Percentiles rank a stretch among this genome's conserved stretches.
Conservation (phyloP, 2,797 vertebrate species). For the Vireo griseus region DNA sequence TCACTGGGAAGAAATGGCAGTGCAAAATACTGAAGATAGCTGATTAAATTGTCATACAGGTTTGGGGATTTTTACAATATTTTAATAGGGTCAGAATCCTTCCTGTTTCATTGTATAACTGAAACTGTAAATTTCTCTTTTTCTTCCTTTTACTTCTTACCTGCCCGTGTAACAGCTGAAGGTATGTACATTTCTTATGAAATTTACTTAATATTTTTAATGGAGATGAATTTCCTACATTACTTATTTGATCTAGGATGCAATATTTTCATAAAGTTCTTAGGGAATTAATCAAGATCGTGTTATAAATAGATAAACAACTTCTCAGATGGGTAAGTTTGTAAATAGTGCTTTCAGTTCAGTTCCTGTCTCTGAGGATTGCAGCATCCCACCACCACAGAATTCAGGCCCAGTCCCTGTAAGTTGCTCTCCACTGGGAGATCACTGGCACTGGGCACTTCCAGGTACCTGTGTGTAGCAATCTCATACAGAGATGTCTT, state of each 20-base stretch:
- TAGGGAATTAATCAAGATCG: background rate
- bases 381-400: background rate
- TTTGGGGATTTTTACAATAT: background rate
- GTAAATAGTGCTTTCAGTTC: background rate
- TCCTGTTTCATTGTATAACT: background rate
- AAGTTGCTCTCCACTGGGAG: background rate
- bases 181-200: conserved; percentile 32
- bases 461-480: background rate
- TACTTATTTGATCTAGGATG: background rate
- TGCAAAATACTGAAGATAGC: background rate
- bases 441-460: background rate
- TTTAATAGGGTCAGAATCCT: background rate
- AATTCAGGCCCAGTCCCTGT: background rate
- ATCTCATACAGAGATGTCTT: background rate
- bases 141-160: background rate
- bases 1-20: background rate
- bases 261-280: background rate
- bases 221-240: background rate
- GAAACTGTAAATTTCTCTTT: background rate
- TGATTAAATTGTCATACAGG: background rate
- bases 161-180: conserved; percentile 11
- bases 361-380: background rate
- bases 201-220: background rate
- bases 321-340: background rate
- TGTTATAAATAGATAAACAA: background rate